Conservation (phyloP, 2,113 vertebrate species). For the Melierax canorus region DNA sequence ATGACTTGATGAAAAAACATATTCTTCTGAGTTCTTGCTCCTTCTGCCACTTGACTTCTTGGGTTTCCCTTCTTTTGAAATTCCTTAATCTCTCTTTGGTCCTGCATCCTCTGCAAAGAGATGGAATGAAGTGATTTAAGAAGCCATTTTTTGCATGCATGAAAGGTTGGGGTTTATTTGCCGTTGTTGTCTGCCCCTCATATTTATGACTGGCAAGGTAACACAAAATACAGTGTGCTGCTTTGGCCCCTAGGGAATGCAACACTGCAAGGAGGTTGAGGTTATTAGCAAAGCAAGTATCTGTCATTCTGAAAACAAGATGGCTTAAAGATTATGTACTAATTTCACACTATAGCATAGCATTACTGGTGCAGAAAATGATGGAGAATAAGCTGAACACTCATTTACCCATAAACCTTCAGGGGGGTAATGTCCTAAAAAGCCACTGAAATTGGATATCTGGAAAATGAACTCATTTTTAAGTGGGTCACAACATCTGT, state of each 20-base stretch:
- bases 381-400: conserved; percentile 48
- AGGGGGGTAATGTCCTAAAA: conserved; percentile 60
- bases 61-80: neutral
- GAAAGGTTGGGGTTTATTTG: neutral
- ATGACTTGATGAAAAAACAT: neutral
- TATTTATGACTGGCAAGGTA: neutral
- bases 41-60: neutral
- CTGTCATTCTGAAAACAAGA: conserved; percentile 40
- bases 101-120: neutral
- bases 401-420: conserved; percentile 63
- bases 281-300: neutral
- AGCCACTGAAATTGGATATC: conserved; percentile 65
- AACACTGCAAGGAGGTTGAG: neutral
- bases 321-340: conserved; percentile 49
- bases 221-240: rapidly evolving
- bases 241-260: neutral
- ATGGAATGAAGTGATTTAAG: neutral
- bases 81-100: neutral
- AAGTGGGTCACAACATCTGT: conserved; percentile 74
- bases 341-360: conserved; percentile 52
- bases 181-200: rapidly evolving
- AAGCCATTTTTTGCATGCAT: neutral
- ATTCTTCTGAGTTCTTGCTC: neutral
- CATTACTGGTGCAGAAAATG: conserved; percentile 42
- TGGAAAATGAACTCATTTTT: conserved; percentile 67